Evolutionary conservation across 2,888 invertebrate genomes (phyloP).

Genomic region (Conus canariensis): DNA sequence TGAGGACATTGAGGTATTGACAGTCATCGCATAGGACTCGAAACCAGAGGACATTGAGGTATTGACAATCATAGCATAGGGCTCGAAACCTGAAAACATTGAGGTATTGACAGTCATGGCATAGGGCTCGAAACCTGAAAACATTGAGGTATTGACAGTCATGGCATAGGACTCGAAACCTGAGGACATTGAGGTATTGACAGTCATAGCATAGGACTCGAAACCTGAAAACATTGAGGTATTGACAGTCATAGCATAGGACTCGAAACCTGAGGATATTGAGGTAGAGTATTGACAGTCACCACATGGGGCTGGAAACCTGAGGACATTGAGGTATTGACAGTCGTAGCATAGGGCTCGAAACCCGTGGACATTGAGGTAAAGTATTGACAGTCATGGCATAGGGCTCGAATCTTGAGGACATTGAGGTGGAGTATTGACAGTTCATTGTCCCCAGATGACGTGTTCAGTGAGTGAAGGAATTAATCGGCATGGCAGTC

Average conservation of each 20-base stretch:
- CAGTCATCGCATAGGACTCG: constrained; percentile 44
- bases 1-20: background rate
- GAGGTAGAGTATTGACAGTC: too few relatives aligned
- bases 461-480: too few relatives aligned
- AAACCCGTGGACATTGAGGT: constrained; percentile 23
- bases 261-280: constrained; percentile 41
- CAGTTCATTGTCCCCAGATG: too few relatives aligned
- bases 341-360: constrained; percentile 44
- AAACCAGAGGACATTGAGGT: constrained; percentile 27
- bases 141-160: background rate
- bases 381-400: background rate
- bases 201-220: constrained; percentile 49
- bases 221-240: constrained; percentile 25
- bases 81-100: constrained; percentile 42
- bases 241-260: constrained; percentile 35
- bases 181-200: background rate
- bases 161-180: constrained; percentile 51
- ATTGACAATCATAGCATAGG: constrained; percentile 28
- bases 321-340: background rate
- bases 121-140: constrained; percentile 48
- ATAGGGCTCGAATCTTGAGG: constrained; percentile 47
- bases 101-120: constrained; percentile 31
- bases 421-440: background rate
- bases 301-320: constrained; percentile 48
- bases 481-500: too few relatives aligned